Conservation (phyloP, 1,140 invertebrate genomes). For the Temnothorax nylanderi region DNA sequence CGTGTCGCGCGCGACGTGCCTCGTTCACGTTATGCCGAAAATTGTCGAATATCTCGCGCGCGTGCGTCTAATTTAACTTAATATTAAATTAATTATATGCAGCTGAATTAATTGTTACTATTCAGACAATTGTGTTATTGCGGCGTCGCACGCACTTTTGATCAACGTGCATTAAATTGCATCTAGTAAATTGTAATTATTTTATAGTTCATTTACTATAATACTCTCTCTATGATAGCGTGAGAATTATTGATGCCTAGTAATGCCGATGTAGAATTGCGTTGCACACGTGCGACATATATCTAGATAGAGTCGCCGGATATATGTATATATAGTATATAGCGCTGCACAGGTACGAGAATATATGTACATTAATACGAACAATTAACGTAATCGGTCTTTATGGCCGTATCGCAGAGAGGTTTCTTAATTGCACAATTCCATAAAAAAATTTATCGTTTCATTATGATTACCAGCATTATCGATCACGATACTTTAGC, state of each 20-base stretch:
- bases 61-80: not conserved
- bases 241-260: constrained; percentile 26
- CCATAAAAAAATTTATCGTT: not conserved
- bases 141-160: not conserved
- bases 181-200: not conserved
- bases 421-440: constrained; percentile 9
- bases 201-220: constrained; percentile 25
- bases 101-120: not conserved
- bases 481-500: not conserved
- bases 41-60: not conserved
- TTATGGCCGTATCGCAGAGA: not conserved
- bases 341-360: not conserved
- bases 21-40: not conserved
- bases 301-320: not conserved
- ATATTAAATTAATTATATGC: constrained; percentile 22
- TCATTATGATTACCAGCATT: not conserved
- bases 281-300: not conserved
- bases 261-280: not conserved
- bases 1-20: not conserved
- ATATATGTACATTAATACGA: constrained; percentile 11
- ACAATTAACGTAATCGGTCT: constrained; percentile 42
- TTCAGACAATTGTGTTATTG: not conserved
- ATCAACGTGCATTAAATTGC: not conserved
- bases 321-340: not conserved
- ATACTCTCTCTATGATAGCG: not conserved